These are phyloP conservation scores for Bombus superbus DNA, from an alignment of 1,140 invertebrate genomes.

Conservation along the genomic window DNA sequence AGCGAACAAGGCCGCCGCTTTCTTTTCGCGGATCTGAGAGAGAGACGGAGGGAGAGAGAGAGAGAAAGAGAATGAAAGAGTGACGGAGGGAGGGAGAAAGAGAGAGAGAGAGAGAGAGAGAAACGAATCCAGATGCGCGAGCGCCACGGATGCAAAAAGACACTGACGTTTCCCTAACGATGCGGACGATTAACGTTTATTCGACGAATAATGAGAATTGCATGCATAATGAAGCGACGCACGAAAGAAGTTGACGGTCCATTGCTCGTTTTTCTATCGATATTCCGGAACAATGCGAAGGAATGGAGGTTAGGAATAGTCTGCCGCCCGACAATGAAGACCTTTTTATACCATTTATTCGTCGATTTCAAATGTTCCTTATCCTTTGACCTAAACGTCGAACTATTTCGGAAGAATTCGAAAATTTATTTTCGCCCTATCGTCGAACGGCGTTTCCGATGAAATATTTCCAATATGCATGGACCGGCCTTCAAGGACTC, in stretches of 20 bases:
- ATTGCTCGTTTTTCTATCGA: conserved; percentile 11
- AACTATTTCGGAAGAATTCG: background rate
- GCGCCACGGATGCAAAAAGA: background rate
- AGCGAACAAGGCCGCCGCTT: background rate
- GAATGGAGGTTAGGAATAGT: background rate
- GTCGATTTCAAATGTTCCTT: background rate
- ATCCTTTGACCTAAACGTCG: no score
- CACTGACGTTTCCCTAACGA: background rate
- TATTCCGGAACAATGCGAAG: conserved; percentile 9
- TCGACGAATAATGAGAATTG: conserved; percentile 34
- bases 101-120: background rate
- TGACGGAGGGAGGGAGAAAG: no score
- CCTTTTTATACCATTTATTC: background rate
- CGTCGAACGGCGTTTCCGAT: background rate
- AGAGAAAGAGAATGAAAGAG: background rate
- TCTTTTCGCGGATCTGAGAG: background rate
- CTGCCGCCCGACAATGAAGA: no score
- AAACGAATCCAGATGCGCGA: background rate
- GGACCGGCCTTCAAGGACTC: background rate
- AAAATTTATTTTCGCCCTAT: background rate
- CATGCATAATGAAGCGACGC: conserved; percentile 30
- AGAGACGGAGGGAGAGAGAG: background rate
- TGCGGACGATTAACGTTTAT: conserved; percentile 32
- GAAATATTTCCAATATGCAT: background rate
- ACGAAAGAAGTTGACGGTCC: conserved; percentile 1